Evolutionary conservation across 2,113 vertebrate genomes (phyloP), one percentile per base, ranked within the genome.

Genomic region (Heliornis fulica): DNA sequence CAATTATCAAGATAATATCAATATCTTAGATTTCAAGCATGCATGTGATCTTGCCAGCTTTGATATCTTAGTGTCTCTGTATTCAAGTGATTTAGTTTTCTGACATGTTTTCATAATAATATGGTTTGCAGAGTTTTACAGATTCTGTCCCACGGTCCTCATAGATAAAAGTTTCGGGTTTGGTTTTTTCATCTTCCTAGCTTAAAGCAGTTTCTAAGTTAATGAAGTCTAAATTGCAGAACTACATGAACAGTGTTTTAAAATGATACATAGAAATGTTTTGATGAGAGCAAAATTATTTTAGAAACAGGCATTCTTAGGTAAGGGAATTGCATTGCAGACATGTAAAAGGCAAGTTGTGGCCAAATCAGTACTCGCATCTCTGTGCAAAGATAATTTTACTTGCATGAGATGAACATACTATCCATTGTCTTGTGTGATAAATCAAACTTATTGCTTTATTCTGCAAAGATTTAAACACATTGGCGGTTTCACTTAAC

Each of bases 41-140:
- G 92, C 66, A 79, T 84, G 36, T 94, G 97, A 89, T 94, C 89
- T 82, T 91, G 71, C 64, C 3, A 22, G 75, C 97, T 98, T 98
- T 98, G 97, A 98, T 98, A n/a, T n/a, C n/a, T n/a, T n/a, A n/a
- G n/a, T n/a, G n/a, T n/a, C n/a, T n/a, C n/a, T n/a, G n/a, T n/a
- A n/a, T n/a, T n/a, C n/a, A n/a, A n/a, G n/a, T n/a, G n/a, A n/a
- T n/a, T n/a, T n/a, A n/a, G n/a, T n/a, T n/a, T n/a, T n/a, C 98
- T 98, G 98, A 97, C 98, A 97, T 97, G 87, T 94, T 95, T 98
- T 74, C 43, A 78, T 98, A 98, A 98, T 98, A 77, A 94, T 95
- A 94, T 60, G 34, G 75, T 96, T 97, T 93, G 57, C 90, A 94
- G 70, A 66, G 90, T 87, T 96, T 94, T 93, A 97, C 70, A 80